Evolutionary conservation across 2,888 invertebrate species (phyloP), one percentile per base, ranked within the genome.

Genomic region (Orthosia incerta): DNA sequence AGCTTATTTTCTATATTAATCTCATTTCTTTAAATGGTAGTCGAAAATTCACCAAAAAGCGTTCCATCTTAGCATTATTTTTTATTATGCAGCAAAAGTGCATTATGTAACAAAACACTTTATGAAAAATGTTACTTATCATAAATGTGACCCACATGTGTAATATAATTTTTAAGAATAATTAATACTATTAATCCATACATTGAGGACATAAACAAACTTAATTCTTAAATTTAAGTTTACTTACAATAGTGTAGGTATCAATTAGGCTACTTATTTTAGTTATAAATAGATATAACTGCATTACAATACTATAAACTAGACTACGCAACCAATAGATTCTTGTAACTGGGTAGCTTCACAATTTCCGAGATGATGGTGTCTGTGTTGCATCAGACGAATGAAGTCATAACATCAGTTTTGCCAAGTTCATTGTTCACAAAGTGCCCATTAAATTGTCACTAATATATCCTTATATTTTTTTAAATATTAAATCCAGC

Each of bases 21-120:
- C n/a, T 18, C 18, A 46, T 3, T 18, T 39, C 23, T 15, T 15
- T 9, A n/a, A 23, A 12, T 23, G 20, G 9, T n/a, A 16, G 15
- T n/a, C 12, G 13, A 13, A 74, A 72, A 51, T 45, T 23, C 1
- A 31, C 4, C 16, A 16, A 48, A 45, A 31, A 53, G 23, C 4
- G 4, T 13, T 7, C 13, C 15, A 45, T 18, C 7, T 26, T n/a
- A 23, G 0, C 18, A 23, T 13, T 0, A 51, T 59, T 12, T 59
- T 50, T 53, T 45, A 16, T 12, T 16, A 53, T 80, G 39, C 57
- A 80, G 26, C 15, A 63, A 45, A 74, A 50, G 26, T 80, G 53
- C 57, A 76, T 63, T 80, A 63, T n/a, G 62, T 63, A 74, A 74
- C 18, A 45, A 48, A 63, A 55, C 20, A 53, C 7, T 59, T 15